Base-by-base conservation (phyloP, 1,140 invertebrate genomes). In the Aporrectodea caliginosa region DNA sequence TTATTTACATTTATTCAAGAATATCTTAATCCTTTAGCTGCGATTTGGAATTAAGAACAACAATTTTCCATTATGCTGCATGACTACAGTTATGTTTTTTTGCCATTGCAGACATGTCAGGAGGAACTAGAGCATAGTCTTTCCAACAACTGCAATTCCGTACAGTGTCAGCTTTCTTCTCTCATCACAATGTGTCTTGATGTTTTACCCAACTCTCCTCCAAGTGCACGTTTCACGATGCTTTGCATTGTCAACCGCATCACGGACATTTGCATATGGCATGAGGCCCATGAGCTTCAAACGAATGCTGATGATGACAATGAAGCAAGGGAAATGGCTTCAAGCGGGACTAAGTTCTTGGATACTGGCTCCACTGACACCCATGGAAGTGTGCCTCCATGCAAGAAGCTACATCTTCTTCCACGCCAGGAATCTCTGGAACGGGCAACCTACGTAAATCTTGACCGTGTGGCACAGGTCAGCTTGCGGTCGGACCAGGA, bases 191-290 rank as follows among this genome's bases (percentile, higher is more conserved):
- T 22, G 6, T 58, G 43, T 58, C 43, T 58, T 22, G 43, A 58
- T 6, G 6, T 58, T 22, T 22, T 58, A 12, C 43, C 43, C 6
- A 58, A 6, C 43, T 6, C 43, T 58, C 43, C 6, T 1, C 79
- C 34, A 16, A 69, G 31, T 16, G 33, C 68, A 0, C 72, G 35
- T 16, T 79, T 74, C 43, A 77, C 79, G 0, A 73, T 74, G 16
- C 79, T 79, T 34, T 75, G 58, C 69, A 69, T 79, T 12, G 27
- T 79, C 29, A 79, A 79, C 79, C 35, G 69, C 22, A 35, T 77
- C 31, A 31, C 77, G 33, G 76, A 79, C 43, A 30, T 79, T n/a
- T 43, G 34, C 27, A 34, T 68, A 30, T 30, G 58, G 30, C 30
- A 69, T 35, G 30, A 32, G 29, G 74, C 35, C 2, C 35, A 31